phyloP scores from a whole-genome alignment of 2,888 invertebrate species.

The Acanthacorydalis orientalis region DNA sequence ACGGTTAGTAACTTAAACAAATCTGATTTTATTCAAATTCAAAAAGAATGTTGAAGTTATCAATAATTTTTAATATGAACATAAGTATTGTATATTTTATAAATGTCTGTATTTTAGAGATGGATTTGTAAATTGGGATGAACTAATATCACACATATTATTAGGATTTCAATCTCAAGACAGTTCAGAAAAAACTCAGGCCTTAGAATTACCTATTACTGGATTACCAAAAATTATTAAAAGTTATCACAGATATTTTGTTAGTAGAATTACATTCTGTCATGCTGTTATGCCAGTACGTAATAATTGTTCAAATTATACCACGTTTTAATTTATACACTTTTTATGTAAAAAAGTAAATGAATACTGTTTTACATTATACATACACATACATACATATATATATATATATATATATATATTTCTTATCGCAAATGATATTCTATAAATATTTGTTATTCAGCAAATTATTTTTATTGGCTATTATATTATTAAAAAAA shows the following conservation, averaged over 20 bases:
- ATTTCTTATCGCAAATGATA: too few species aligned
- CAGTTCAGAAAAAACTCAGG: constrained; percentile 39
- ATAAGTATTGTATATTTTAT: too few species aligned
- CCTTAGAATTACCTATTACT: constrained; percentile 44
- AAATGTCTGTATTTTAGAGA: constrained; percentile 19
- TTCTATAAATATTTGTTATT: too few species aligned
- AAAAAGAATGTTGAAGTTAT: too few species aligned
- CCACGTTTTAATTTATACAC: too few species aligned
- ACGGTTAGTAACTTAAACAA: constrained; percentile 13
- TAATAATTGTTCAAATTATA: too few species aligned
- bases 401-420: too few species aligned
- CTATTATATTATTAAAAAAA: not conserved
- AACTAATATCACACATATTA: constrained; percentile 59
- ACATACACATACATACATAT: too few species aligned
- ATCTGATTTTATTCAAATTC: not conserved
- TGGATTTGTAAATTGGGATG: constrained; percentile 49
- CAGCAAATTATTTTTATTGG: too few species aligned
- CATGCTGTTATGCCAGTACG: constrained; percentile 37
- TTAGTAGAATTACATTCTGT: constrained; percentile 44
- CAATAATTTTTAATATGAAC: too few species aligned
- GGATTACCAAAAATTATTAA: constrained; percentile 37
- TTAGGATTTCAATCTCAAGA: constrained; percentile 54
- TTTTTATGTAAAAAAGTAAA: too few species aligned
- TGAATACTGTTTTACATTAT: too few species aligned
- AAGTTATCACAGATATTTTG: constrained; percentile 51